These are phyloP conservation scores for Artibeus lituratus DNA, from an alignment of 2,797 vertebrate genomes.

Conservation along the genomic window DNA sequence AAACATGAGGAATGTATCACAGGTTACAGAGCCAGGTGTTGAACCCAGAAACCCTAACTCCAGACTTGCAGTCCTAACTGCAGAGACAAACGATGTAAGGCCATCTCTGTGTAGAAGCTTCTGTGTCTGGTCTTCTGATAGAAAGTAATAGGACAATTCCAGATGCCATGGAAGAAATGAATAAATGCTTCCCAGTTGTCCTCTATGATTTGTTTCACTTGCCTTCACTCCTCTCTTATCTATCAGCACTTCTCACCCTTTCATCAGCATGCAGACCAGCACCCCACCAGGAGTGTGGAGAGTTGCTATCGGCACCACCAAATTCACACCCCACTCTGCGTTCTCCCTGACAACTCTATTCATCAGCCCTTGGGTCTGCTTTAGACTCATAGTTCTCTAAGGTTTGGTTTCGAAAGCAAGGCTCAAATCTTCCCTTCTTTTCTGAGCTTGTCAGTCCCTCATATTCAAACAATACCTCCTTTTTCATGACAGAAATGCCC, in stretches of 20 bases:
- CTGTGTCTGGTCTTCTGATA: background rate
- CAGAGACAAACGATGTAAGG: background rate
- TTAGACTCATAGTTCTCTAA: slow-evolving; percentile 34
- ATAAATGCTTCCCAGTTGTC: background rate
- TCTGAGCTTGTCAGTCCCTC: background rate
- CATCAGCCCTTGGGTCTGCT: background rate
- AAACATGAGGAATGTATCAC: background rate
- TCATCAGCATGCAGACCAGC: background rate
- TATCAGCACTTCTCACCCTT: background rate
- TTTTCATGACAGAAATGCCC: background rate
- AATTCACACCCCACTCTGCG: background rate
- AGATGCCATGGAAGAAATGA: background rate
- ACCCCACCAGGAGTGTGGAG: background rate
- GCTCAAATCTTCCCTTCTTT: background rate
- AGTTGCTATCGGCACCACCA: background rate
- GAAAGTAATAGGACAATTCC: background rate
- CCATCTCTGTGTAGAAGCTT: background rate
- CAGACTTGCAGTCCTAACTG: background rate
- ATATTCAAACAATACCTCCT: background rate
- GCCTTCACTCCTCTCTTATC: background rate
- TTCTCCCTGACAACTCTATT: slow-evolving; percentile 46
- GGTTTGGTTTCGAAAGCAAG: slow-evolving; percentile 36
- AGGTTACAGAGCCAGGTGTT: background rate
- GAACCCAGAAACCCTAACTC: background rate
- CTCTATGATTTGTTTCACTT: background rate